These are phyloP conservation scores for Argyresthia goedartella DNA, from an alignment of 2,888 invertebrate species.

Conservation along the genomic window DNA sequence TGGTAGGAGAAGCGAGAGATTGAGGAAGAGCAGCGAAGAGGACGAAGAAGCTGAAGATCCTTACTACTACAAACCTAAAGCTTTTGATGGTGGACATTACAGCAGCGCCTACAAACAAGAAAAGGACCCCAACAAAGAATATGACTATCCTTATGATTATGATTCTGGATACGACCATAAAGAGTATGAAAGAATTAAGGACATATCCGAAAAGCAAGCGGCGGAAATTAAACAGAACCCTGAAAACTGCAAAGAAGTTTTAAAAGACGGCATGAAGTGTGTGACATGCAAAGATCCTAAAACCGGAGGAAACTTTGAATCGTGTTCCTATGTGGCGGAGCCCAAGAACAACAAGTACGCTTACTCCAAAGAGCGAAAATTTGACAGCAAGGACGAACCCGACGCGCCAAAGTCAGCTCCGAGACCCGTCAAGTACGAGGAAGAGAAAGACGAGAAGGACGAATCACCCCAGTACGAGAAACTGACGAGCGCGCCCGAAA, in stretches of 20 bases:
- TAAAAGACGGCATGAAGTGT: slow-evolving; percentile 77
- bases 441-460: slow-evolving; percentile 28
- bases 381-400: slow-evolving; percentile 70
- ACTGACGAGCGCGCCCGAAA: slow-evolving; percentile 28
- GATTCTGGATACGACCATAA: slow-evolving; percentile 65
- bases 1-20: slow-evolving; percentile 48
- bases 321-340: slow-evolving; percentile 82
- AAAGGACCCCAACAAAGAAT: slow-evolving; percentile 48
- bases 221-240: slow-evolving; percentile 73
- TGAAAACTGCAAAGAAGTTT: slow-evolving; percentile 75
- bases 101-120: slow-evolving; percentile 56
- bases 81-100: slow-evolving; percentile 57
- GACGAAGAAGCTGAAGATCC: slow-evolving; percentile 55
- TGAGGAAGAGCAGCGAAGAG: slow-evolving; percentile 34
- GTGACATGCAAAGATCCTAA: slow-evolving; percentile 80
- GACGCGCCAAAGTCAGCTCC: slow-evolving; percentile 25
- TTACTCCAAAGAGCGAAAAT: slow-evolving; percentile 75
- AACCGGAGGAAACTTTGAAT: slow-evolving; percentile 82
- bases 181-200: slow-evolving; percentile 69
- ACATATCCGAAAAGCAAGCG: slow-evolving; percentile 73
- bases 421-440: slow-evolving; percentile 42
- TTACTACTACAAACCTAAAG: slow-evolving; percentile 60
- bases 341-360: slow-evolving; percentile 80
- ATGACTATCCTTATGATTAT: slow-evolving; percentile 59
- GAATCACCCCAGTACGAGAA: slow-evolving; percentile 26